Evolutionary conservation across 2,888 invertebrate genomes (phyloP), one percentile per base, ranked within the genome.

Genomic region (Leucoma salicis): DNA sequence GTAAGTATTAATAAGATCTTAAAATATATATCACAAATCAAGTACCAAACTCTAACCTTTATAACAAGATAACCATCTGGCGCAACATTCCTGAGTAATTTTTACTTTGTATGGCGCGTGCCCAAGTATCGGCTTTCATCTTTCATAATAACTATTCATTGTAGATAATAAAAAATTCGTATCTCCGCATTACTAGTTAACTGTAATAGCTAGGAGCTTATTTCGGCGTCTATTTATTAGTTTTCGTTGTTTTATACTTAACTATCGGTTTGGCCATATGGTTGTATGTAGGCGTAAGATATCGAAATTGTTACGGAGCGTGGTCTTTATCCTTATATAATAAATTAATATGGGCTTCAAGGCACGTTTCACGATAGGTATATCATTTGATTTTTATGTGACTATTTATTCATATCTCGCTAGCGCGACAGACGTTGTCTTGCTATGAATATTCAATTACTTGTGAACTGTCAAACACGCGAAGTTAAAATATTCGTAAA

Each of bases 201-300:
- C 59, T 52, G 59, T 59, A 59, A 62, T 59, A 62, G 59, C 63
- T 62, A 59, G 59, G 43, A 59, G 59, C 59, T 58, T 58, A 58
- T 58, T 61, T 62, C 63, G 55, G 46, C 29, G 35, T 58, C 54
- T 59, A 59, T 59, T 54, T 59, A 59, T 59, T 59, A 58, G 55
- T 58, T 62, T 57, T 57, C 37, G 42, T 57, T 53, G 53, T 54
- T 54, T 53, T 46, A 35, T 35, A 18, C 31, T 6, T 59, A 59
- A 59, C 41, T 24, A 59, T 62, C 44, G 55, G 59, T 62, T 59
- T 48, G 59, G 55, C 59, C 63, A 59, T 59, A 58, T 62, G 63
- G 59, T 42, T 37, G 44, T 38, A 44, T 46, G 58, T 59, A 62
- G 59, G 59, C 35, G 63, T 43, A 51, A 58, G 46, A 35, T 58